Conservation (phyloP, 2,797 vertebrate species). For the Potorous gilbertii region DNA sequence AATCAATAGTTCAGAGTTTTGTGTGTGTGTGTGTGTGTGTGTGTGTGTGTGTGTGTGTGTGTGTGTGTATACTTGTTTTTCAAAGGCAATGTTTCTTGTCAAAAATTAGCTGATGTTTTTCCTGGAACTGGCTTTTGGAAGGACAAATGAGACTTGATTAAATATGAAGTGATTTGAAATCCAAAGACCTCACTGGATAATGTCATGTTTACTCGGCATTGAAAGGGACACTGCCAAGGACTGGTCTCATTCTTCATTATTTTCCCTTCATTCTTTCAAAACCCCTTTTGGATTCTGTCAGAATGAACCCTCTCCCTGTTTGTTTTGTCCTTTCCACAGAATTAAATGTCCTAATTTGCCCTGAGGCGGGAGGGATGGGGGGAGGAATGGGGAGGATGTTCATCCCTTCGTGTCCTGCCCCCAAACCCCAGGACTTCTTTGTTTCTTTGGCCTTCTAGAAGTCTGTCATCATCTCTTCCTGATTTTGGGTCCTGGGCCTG, state of each 20-base stretch:
- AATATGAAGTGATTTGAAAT: conserved; percentile 76
- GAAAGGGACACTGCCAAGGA: conserved; percentile 39
- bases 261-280: conserved; percentile 22
- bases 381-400: background rate
- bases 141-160: conserved; percentile 69
- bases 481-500: background rate
- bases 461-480: background rate
- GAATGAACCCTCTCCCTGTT: background rate
- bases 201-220: conserved; percentile 61
- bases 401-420: background rate
- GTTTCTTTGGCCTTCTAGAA: background rate
- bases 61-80: background rate
- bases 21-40: background rate
- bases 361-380: background rate
- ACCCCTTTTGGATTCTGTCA: conserved; percentile 26
- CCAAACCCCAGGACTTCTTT: background rate
- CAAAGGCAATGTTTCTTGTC: conserved; percentile 66
- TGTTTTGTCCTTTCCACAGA: background rate
- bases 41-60: background rate
- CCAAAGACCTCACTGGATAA: conserved; percentile 74
- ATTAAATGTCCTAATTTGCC: conserved; percentile 57
- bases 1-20: background rate
- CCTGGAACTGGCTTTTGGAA: conserved; percentile 76
- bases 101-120: conserved; percentile 67
- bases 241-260: conserved; percentile 22